Conservation (phyloP, 2,113 vertebrate genomes). For the Mola mola region DNA sequence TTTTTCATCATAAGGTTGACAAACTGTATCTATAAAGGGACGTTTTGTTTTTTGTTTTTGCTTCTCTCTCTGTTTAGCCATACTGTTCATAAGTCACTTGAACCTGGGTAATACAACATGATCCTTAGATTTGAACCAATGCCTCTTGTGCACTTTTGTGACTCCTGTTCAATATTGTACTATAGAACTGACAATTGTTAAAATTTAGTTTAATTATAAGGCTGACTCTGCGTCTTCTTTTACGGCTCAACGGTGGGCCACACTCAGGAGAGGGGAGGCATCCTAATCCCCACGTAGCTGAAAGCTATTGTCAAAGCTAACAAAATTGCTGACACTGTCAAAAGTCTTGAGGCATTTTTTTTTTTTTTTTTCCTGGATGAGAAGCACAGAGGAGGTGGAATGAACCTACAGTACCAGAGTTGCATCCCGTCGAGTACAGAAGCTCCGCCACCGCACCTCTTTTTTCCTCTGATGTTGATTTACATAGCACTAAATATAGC, state of each 20-base stretch:
- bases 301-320: slow-evolving; percentile 2
- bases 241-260: background rate
- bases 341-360: slow-evolving; percentile 25
- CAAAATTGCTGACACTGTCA: slow-evolving; percentile 24
- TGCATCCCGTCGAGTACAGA: slow-evolving; percentile 19
- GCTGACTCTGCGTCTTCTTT: slow-evolving; percentile 56
- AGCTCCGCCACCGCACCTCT: slow-evolving; percentile 45
- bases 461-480: slow-evolving; percentile 36
- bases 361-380: too few relatives aligned
- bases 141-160: slow-evolving; percentile 83
- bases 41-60: slow-evolving; percentile 39
- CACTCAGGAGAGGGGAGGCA: background rate
- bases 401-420: slow-evolving; percentile 24
- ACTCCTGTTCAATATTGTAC: slow-evolving; percentile 89
- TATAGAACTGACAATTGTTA: slow-evolving; percentile 85
- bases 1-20: slow-evolving; percentile 73
- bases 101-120: slow-evolving; percentile 40
- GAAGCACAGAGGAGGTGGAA: slow-evolving; percentile 37
- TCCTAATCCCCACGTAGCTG: slow-evolving; percentile 3
- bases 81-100: slow-evolving; percentile 41
- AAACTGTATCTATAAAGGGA: slow-evolving; percentile 63
- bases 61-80: slow-evolving; percentile 46
- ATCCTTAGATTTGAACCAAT: slow-evolving; percentile 68
- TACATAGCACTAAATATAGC: slow-evolving; percentile 54
- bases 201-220: slow-evolving; percentile 90